Evolutionary conservation across 2,113 vertebrate genomes (phyloP), one percentile per base, ranked within the genome.

Genomic region (Oxyruncus cristatus): DNA sequence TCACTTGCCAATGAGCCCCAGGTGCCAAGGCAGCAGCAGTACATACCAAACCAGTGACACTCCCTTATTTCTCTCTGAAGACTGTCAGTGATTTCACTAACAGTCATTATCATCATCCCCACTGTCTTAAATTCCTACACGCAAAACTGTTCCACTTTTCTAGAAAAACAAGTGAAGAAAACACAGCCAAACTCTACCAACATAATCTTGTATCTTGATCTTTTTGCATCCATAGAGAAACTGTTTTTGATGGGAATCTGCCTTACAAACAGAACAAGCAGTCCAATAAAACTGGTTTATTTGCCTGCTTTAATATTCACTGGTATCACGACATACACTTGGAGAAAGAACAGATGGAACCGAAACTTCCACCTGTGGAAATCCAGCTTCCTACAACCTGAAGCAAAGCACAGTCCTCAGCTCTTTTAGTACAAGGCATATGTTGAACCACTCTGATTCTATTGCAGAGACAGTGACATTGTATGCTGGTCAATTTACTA

Each of bases 401-500:
- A 84, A 80, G 28, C 13, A 83, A 61, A 96, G 24, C 17, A 52
- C 12, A 74, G 5, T 49, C 30, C 61, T 85, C 44, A 66, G 46
- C 18, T 94, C 41, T 62, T 91, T 84, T 52, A 94, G 53, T 37
- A 59, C 23, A 53, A 21, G 28, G 50, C 24, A 12, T 46, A 53
- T 21, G 30, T 50, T 79, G 46, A 58, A 66, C 32, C 53, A 35
- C 23, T 67, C 30, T 82, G 80, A 92, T 82, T 94, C 74, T 68
- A 61, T 65, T 93, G 76, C 8, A 1, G 58, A n/a, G 56, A 89
- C 37, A 76, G 37, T 42, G 61, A 41, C 62, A 94, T 47, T 89
- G 47, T 72, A 47, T 59, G 46, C 26, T 91, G 78, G 61, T 82
- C 94, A 94, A 87, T 96, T 95, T 93, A 68, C 62, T 81, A 26